Conservation (phyloP, 1,140 invertebrate species). For the Lutraria rhynchaena region DNA sequence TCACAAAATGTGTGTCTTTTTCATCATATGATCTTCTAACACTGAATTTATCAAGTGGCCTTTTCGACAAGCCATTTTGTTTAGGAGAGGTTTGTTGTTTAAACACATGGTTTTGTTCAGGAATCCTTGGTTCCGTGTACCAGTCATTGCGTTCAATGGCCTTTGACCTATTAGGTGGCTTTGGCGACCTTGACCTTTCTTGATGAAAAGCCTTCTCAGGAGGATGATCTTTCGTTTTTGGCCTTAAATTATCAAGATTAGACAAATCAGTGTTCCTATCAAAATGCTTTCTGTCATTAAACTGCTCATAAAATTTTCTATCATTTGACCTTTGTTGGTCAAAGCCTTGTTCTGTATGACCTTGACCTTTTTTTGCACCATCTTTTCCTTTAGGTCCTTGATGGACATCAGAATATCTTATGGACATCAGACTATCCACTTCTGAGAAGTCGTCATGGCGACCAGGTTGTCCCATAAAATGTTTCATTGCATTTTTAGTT, state of each 20-base stretch:
- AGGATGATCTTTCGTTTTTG: conserved; percentile 9
- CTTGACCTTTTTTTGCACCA: conserved; percentile 12
- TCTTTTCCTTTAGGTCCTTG: conserved; percentile 1
- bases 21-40: too few species aligned
- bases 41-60: too few species aligned
- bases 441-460: conserved; percentile 11
- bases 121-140: too few species aligned
- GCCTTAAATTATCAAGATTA: conserved; percentile 37
- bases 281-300: background rate
- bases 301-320: background rate
- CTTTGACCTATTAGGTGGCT: background rate
- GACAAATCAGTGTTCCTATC: conserved; percentile 19
- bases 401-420: conserved; percentile 25
- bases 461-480: conserved; percentile 13
- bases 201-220: conserved; percentile 10
- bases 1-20: too few species aligned
- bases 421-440: conserved; percentile 6
- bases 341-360: background rate
- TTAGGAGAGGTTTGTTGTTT: too few species aligned
- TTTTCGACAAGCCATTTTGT: too few species aligned
- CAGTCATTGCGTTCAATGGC: too few species aligned
- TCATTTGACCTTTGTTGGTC: background rate
- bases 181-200: conserved; percentile 35
- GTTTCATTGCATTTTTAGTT: conserved; percentile 39
- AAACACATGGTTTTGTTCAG: too few species aligned